These are phyloP conservation scores for Watsonalla cultraria DNA, from an alignment of 2,888 invertebrate species.

Conservation along the genomic window DNA sequence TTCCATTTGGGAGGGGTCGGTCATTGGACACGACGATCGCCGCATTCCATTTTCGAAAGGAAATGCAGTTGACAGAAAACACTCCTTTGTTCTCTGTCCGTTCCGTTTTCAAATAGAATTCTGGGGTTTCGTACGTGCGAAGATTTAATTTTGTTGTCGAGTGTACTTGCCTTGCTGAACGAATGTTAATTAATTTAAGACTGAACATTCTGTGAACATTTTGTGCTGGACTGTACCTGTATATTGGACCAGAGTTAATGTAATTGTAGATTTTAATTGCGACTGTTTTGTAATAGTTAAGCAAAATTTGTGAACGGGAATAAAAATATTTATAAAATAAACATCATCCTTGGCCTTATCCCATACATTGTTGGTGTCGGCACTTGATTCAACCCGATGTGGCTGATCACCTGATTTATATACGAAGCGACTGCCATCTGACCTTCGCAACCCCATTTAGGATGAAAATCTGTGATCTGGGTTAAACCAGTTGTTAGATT, in stretches of 20 bases:
- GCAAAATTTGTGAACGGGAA: no score
- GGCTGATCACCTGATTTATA: no score
- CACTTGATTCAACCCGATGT: no score
- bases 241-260: not conserved
- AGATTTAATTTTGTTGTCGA: constrained; percentile 31
- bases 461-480: no score
- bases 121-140: constrained; percentile 35
- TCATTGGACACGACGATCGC: constrained; percentile 38
- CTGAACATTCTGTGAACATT: not conserved
- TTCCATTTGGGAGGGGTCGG: constrained; percentile 36
- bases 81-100: constrained; percentile 58
- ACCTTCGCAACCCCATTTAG: no score
- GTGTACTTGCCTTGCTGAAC: constrained; percentile 26
- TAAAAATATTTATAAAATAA: no score
- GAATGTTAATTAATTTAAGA: constrained; percentile 36
- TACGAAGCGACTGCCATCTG: no score
- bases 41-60: constrained; percentile 64
- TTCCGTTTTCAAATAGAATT: constrained; percentile 50
- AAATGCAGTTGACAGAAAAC: constrained; percentile 66
- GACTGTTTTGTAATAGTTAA: not conserved
- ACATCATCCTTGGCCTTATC: no score
- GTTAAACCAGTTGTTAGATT: no score
- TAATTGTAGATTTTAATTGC: not conserved
- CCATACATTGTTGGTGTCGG: no score
- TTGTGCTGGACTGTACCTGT: not conserved